Evolutionary conservation across 2,113 vertebrate genomes (phyloP).

Genomic region (Tachysurus fulvidraco): DNA sequence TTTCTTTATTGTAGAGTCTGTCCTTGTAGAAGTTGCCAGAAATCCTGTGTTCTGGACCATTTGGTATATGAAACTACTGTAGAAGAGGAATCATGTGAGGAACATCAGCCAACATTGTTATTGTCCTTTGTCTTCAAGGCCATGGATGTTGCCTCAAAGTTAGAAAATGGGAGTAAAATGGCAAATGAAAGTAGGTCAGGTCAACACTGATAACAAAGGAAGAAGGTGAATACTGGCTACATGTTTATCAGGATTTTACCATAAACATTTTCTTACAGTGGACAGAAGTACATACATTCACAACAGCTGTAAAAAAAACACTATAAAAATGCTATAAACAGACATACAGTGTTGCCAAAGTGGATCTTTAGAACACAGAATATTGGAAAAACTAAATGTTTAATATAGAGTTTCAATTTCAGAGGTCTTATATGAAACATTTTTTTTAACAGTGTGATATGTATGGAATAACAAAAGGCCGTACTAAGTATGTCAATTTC

Average conservation of each 20-base stretch:
- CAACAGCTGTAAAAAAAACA: constrained; percentile 28
- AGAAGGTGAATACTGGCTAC: constrained; percentile 43
- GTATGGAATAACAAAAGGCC: constrained; percentile 32
- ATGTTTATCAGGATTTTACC: constrained; percentile 38
- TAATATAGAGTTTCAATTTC: constrained; percentile 5
- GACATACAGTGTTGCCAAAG: constrained; percentile 22
- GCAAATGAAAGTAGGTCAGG: neutral
- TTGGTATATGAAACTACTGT: neutral
- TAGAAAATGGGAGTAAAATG: neutral
- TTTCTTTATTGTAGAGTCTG: neutral
- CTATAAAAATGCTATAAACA: constrained; percentile 33
- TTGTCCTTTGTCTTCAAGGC: neutral
- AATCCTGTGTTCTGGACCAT: neutral
- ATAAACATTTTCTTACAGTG: constrained; percentile 43
- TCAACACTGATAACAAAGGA: neutral
- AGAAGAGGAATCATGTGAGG: neutral
- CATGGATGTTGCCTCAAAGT: neutral
- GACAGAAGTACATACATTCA: constrained; percentile 33
- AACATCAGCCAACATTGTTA: neutral
- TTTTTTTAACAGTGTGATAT: constrained; percentile 6
- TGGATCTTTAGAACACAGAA: constrained; percentile 14
- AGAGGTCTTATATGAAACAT: constrained; percentile 23
- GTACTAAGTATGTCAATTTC: constrained; percentile 28
- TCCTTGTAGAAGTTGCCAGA: neutral
- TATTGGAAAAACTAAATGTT: constrained; percentile 19